Conservation (phyloP, 2,113 vertebrate genomes). For the Notothenia rossii region DNA sequence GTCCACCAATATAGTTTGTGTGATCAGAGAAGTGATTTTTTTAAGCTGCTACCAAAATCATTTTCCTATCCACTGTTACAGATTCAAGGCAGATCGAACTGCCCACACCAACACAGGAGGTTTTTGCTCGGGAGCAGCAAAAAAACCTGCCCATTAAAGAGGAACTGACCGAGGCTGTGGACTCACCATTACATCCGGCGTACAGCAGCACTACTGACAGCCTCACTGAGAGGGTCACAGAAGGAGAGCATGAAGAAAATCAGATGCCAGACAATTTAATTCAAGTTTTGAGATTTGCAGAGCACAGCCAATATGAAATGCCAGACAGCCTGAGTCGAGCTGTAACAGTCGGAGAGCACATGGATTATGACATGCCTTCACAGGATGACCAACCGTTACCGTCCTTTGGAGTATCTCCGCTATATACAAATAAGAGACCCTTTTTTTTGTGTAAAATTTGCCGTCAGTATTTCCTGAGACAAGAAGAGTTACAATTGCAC, state of each 20-base stretch:
- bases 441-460: constrained; percentile 8
- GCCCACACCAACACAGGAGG: constrained; percentile 28
- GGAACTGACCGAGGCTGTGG: neutral
- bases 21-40: constrained; percentile 27
- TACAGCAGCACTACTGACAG: neutral
- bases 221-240: neutral
- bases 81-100: constrained; percentile 44
- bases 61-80: constrained; percentile 57
- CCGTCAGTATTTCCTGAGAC: constrained; percentile 5
- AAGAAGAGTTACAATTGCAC: neutral
- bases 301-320: neutral
- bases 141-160: constrained; percentile 5
- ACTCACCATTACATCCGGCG: neutral
- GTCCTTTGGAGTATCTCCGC: neutral
- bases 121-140: constrained; percentile 30
- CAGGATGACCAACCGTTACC: neutral
- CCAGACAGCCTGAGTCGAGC: neutral
- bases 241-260: neutral
- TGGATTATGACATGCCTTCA: neutral
- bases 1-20: constrained; percentile 9
- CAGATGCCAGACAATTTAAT: neutral
- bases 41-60: constrained; percentile 43
- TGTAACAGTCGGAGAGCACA: neutral
- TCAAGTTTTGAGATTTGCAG: neutral
- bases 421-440: neutral